Percentiles rank a stretch among this genome's conserved stretches.
Conservation (phyloP, 2,888 invertebrate genomes). For the Nyleta sp. region DNA sequence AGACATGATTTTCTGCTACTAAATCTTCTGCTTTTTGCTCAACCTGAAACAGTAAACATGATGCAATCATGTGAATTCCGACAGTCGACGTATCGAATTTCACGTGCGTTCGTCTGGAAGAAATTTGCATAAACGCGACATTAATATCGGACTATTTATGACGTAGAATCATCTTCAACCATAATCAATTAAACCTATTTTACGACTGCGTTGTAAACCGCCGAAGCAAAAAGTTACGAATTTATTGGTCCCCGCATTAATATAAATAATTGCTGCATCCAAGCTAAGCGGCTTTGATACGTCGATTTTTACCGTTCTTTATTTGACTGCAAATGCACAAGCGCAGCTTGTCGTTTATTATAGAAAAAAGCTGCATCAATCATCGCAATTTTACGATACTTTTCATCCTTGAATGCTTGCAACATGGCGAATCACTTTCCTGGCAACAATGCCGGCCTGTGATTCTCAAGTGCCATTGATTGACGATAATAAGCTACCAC, state of each 20-base stretch:
- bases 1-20: too few relatives aligned
- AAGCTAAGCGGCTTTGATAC: not conserved
- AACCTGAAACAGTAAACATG: conserved; percentile 9
- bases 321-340: conserved; percentile 3
- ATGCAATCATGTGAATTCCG: not conserved
- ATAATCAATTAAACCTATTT: conserved; percentile 12
- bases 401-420: conserved; percentile 41
- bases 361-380: conserved; percentile 25
- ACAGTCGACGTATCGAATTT: conserved; percentile 17
- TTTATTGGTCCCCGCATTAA: conserved; percentile 7
- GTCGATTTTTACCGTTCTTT: conserved; percentile 4
- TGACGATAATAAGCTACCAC: conserved; percentile 60
- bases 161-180: not conserved
- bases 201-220: conserved; percentile 25
- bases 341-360: not conserved
- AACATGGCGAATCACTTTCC: conserved; percentile 41
- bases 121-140: conserved; percentile 31
- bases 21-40: conserved; percentile 1
- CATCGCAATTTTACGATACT: conserved; percentile 31
- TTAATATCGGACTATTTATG: conserved; percentile 30
- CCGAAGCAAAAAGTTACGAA: not conserved
- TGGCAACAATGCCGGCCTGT: conserved; percentile 42
- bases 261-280: conserved; percentile 5
- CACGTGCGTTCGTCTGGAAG: not conserved
- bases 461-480: conserved; percentile 57